Conservation (phyloP, 2,888 invertebrate species). For the Athripsodes cinereus region DNA sequence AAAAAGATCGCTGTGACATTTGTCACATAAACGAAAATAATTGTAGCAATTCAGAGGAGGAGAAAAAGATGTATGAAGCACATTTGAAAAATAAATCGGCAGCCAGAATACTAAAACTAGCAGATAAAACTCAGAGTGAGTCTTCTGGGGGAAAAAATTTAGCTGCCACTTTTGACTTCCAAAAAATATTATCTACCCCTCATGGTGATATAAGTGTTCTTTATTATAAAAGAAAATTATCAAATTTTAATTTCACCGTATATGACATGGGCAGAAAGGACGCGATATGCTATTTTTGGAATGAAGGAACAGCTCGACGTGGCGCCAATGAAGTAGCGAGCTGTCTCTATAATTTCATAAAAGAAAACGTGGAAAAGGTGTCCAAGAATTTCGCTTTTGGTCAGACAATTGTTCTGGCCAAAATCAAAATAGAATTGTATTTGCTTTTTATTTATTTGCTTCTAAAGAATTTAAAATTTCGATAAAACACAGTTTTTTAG, state of each 20-base stretch:
- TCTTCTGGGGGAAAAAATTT: neutral
- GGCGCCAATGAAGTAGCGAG: neutral
- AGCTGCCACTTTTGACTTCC: neutral
- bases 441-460: neutral
- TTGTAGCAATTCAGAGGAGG: neutral
- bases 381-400: no score
- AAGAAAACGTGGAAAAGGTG: neutral
- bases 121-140: neutral
- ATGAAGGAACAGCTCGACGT: neutral
- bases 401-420: constrained; percentile 2
- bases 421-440: neutral
- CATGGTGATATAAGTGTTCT: neutral
- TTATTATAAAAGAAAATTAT: no score
- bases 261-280: neutral
- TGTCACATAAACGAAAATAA: neutral
- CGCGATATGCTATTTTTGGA: neutral
- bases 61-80: neutral
- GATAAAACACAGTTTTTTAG: constrained; percentile 1
- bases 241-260: neutral
- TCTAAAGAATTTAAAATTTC: neutral
- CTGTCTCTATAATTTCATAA: neutral
- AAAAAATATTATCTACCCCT: neutral
- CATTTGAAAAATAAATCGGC: neutral
- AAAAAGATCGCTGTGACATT: neutral
- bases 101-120: neutral